Base-by-base conservation (phyloP, 2,888 invertebrate species). In the Parelbella ahira region DNA sequence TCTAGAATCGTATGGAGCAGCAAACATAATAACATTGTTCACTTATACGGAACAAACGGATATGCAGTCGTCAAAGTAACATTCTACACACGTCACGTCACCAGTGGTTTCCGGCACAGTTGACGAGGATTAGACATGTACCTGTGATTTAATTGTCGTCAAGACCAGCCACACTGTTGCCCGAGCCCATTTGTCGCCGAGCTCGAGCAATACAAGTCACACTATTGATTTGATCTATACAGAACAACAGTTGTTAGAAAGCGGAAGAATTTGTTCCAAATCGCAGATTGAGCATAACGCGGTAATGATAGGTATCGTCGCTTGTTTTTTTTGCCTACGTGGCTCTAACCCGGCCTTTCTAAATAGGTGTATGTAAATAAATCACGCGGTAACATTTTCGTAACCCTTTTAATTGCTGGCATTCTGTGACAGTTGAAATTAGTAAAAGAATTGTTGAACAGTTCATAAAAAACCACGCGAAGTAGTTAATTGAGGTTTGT, bases 41-140 rank as follows among this genome's bases (percentile, higher is more conserved):
- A 55, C 59, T 50, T 58, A 62, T 67, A 66, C 69, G 78, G 76
- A 80, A 77, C 65, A 74, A 78, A 70, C 80, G 80, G 83, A 78
- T 56, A 50, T 78, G 72, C 72, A 71, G 52, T 58, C 49, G 50
- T 58, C 63, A 53, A 59, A 58, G 47, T 50, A 47, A 61, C 68
- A 76, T 80, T 74, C 79, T 60, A 53, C 52, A 54, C 69, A 64
- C 74, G 74, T 73, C 70, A 64, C 75, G 73, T 74, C 73, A 68
- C 63, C 58, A 63, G 64, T 67, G 61, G 66, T 72, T 82, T 84
- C 84, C 84, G 80, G 67, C 74, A 62, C 61, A 62, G 51, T 68
- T 68, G 67, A 64, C 55, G 61, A 68, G 61, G 63, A 57, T 58
- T 67, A 58, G 60, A 50, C 60, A 60, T 64, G 62, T 65, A 64